Conservation (phyloP, 2,113 vertebrate genomes). For the Pyxicephalus adspersus region DNA sequence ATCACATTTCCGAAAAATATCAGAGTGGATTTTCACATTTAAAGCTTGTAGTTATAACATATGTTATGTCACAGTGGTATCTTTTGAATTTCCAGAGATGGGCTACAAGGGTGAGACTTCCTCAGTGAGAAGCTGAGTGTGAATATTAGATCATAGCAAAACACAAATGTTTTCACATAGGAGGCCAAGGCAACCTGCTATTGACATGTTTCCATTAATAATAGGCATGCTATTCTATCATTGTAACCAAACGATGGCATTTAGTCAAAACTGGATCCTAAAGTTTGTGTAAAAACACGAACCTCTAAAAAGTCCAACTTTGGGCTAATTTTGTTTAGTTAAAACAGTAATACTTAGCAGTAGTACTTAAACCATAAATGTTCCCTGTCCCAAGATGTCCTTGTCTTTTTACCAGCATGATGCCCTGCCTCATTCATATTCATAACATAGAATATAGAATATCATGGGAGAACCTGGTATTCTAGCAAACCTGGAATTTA, state of each 20-base stretch:
- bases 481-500: too few species aligned
- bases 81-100: not conserved
- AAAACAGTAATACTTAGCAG: too few species aligned
- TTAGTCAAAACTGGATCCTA: too few species aligned
- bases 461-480: too few species aligned
- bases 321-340: too few species aligned
- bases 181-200: slow-evolving; percentile 19
- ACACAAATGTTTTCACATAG: slow-evolving; percentile 26
- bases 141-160: slow-evolving; percentile 45
- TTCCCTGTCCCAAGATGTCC: too few species aligned
- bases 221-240: not conserved
- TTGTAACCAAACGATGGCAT: not conserved
- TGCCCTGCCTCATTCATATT: too few species aligned
- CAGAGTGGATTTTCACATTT: not conserved
- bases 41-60: not conserved
- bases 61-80: slow-evolving; percentile 8
- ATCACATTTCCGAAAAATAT: slow-evolving; percentile 4
- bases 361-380: too few species aligned
- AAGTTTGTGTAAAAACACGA: too few species aligned
- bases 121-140: slow-evolving; percentile 21
- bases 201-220: slow-evolving; percentile 18
- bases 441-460: too few species aligned
- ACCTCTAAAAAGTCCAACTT: too few species aligned
- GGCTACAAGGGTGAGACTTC: not conserved
- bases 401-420: too few species aligned